These are phyloP conservation scores for Lagenorhynchus albirostris DNA, from an alignment of 2,113 vertebrate species.

Conservation along the genomic window DNA sequence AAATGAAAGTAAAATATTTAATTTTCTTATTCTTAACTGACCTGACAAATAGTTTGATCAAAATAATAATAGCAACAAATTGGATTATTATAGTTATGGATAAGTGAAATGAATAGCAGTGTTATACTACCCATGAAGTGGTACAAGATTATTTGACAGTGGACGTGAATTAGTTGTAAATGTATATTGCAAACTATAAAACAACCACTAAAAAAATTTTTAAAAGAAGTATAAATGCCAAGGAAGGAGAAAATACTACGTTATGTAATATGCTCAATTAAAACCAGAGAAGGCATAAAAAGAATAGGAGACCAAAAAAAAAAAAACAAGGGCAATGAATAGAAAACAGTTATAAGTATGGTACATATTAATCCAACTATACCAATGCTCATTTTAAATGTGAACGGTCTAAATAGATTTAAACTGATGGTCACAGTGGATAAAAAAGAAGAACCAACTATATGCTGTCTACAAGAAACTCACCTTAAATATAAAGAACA, in stretches of 20 bases:
- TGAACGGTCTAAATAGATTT: background rate
- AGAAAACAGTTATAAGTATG: background rate
- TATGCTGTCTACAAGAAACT: background rate
- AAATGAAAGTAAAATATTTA: background rate
- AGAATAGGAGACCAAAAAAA: background rate
- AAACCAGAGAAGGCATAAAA: background rate
- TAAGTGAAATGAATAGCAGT: background rate
- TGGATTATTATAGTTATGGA: background rate
- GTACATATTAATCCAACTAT: background rate
- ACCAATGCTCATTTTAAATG: background rate
- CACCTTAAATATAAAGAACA: background rate
- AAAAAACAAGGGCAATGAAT: background rate
- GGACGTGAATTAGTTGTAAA: background rate
- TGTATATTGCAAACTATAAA: background rate
- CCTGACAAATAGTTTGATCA: background rate
- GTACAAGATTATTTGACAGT: background rate
- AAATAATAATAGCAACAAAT: background rate
- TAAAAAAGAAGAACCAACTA: background rate
- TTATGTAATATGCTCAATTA: background rate
- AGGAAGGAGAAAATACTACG: background rate
- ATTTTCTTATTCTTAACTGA: background rate
- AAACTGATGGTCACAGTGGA: background rate
- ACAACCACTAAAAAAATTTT: background rate
- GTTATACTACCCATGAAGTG: background rate
- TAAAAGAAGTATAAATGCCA: background rate